These are phyloP conservation scores for Emydura subglobosa DNA, from an alignment of 2,113 vertebrate species.

Conservation along the genomic window DNA sequence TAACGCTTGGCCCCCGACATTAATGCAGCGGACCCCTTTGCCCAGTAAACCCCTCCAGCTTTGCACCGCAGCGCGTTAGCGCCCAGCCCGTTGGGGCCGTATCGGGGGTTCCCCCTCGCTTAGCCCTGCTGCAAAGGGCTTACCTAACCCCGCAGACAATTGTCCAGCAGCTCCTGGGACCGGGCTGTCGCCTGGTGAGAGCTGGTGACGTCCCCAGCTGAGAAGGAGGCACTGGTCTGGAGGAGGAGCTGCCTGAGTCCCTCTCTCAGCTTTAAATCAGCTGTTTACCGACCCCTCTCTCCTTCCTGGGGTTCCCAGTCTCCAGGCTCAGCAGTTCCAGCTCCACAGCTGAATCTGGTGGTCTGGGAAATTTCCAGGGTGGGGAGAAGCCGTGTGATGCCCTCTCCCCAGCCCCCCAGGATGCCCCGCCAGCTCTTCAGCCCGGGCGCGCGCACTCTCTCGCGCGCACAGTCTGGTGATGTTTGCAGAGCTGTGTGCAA, in stretches of 20 bases:
- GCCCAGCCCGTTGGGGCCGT: not conserved
- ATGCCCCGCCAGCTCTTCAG: rapidly evolving
- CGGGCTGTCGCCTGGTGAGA: too few relatives aligned
- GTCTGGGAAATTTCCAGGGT: not conserved
- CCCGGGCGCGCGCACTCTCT: not conserved
- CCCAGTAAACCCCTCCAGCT: too few relatives aligned
- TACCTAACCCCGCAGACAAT: not conserved
- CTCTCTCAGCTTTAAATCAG: not conserved
- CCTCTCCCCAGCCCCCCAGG: rapidly evolving
- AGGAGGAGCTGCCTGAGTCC: not conserved
- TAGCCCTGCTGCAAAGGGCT: not conserved
- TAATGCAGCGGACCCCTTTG: not conserved
- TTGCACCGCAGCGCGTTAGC: not conserved
- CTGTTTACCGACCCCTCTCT: not conserved
- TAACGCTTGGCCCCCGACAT: not conserved
- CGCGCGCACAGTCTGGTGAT: not conserved
- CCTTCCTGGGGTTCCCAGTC: not conserved
- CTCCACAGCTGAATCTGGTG: not conserved
- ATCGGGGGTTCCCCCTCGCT: not conserved
- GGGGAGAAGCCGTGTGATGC: not conserved
- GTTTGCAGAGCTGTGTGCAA: slow-evolving; percentile 2
- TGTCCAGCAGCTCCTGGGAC: not conserved
- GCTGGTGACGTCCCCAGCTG: too few relatives aligned
- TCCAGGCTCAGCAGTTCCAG: not conserved
- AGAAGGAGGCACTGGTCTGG: not conserved